A percentile compares a stretch with the other conserved stretches of the same genome.
Conservation (phyloP, 1,140 invertebrate genomes). For the Hirudo medicinalis region DNA sequence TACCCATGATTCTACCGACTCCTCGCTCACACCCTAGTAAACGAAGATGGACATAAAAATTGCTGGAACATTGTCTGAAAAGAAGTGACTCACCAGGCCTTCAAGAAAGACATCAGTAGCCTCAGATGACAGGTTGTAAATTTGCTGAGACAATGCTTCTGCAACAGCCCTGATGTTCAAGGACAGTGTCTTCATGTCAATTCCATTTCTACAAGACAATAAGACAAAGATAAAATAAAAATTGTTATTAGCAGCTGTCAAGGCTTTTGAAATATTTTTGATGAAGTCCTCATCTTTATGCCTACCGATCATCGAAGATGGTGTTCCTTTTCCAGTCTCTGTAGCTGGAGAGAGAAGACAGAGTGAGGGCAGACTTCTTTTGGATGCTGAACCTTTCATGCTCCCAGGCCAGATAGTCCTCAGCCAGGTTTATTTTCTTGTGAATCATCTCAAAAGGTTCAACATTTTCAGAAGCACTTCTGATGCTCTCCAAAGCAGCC, state of each 20-base stretch:
- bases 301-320: conserved; percentile 41
- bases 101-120: conserved; percentile 49
- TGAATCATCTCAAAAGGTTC: conserved; percentile 60
- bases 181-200: conserved; percentile 51
- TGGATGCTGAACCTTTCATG: conserved; percentile 90
- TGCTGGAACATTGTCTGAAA: not conserved
- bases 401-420: conserved; percentile 84
- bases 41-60: not conserved
- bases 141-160: conserved; percentile 64
- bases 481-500: conserved; percentile 22
- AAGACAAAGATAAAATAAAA: not conserved
- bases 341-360: conserved; percentile 59
- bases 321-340: conserved; percentile 34
- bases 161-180: conserved; percentile 63
- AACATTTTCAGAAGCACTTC: conserved; percentile 22
- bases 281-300: not conserved
- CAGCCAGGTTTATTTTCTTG: conserved; percentile 94
- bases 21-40: conserved; percentile 52
- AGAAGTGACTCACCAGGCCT: conserved; percentile 50
- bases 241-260: not conserved
- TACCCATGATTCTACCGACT: conserved; percentile 58
- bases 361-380: conserved; percentile 73
- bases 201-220: conserved; percentile 37
- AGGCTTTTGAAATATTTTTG: not conserved
- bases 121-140: conserved; percentile 61